Base-by-base conservation (phyloP, 2,888 invertebrate genomes). In the Stenodera caucasica region DNA sequence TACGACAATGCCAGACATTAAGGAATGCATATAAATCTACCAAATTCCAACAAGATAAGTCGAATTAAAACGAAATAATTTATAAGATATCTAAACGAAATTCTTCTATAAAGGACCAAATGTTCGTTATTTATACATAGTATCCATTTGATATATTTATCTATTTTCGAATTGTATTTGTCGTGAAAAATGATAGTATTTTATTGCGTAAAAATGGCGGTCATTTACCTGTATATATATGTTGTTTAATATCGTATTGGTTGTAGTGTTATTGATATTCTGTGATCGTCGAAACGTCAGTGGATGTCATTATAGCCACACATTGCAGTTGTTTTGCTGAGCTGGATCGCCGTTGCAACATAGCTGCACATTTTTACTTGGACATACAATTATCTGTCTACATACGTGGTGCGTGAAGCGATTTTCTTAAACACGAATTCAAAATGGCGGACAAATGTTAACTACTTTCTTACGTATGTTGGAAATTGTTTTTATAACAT, bases 351-450 rank as follows among this genome's bases (percentile, higher is more conserved):
- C 70, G 67, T 73, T 71, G 72, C 69, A 68, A 68, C 70, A 74
- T 74, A 70, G 68, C 70, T 72, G 69, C 68, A 67, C 71, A 74
- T 74, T 73, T 74, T 73, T 74, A 71, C 72, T 68, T 70, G 67
- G 69, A 72, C 70, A 67, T 71, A 69, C 68, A 74, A 73, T 73
- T 73, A 73, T 71, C 72, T 61, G 73, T 72, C 71, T 72, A 72
- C 72, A 71, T 70, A 70, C 65, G 65, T 63, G 61, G 68, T 72
- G 70, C 71, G 70, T 71, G 70, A 73, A 70, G 69, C 69, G 69
- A 71, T 74, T 73, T 74, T 72, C 70, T 72, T 68, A 69, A 70
- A 70, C 70, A 67, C 70, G 67, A 67, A 65, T 66, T 68, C 69
- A 70, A 72, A 71, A 72, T 72, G 72, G 70, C 70, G 68, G 68